These are phyloP conservation scores for Dysdera silvatica DNA, from an alignment of 1,140 invertebrate species.

Conservation along the genomic window DNA sequence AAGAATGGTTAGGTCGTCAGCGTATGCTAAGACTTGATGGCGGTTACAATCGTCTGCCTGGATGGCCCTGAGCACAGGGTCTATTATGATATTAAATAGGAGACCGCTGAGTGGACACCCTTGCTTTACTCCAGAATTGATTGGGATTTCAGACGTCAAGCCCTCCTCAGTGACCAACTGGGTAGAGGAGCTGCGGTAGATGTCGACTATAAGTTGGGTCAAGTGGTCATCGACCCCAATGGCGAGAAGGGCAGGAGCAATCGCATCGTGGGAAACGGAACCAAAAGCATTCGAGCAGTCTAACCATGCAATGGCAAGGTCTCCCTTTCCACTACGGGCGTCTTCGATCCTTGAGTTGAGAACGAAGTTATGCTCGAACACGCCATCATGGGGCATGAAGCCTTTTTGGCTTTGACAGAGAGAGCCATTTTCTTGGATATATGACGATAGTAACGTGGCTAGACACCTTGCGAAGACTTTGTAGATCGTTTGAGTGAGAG, in stretches of 20 bases:
- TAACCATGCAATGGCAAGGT: conserved; percentile 31
- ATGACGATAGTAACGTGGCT: neutral
- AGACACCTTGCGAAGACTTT: neutral
- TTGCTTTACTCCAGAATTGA: conserved; percentile 38
- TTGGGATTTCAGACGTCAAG: neutral
- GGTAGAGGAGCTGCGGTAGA: conserved; percentile 13
- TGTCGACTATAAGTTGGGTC: neutral
- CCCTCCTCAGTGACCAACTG: neutral
- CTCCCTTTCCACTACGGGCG: conserved; percentile 13
- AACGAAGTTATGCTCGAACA: neutral
- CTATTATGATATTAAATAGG: conserved; percentile 39
- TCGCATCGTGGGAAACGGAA: conserved; percentile 35
- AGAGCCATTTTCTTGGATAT: neutral
- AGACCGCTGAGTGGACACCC: conserved; percentile 38
- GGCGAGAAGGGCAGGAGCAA: conserved; percentile 18
- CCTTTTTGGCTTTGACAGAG: neutral
- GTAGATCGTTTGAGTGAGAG: neutral
- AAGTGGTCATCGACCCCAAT: conserved; percentile 5
- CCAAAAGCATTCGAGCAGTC: conserved; percentile 41
- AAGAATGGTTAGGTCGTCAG: neutral
- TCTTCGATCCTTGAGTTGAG: neutral
- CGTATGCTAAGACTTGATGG: neutral
- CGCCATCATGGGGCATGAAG: conserved; percentile 4
- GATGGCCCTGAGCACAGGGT: conserved; percentile 26
- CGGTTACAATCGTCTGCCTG: neutral